These are phyloP conservation scores for Rattus norvegicus DNA, from an alignment of 2,113 vertebrate genomes.

Conservation along the genomic window DNA sequence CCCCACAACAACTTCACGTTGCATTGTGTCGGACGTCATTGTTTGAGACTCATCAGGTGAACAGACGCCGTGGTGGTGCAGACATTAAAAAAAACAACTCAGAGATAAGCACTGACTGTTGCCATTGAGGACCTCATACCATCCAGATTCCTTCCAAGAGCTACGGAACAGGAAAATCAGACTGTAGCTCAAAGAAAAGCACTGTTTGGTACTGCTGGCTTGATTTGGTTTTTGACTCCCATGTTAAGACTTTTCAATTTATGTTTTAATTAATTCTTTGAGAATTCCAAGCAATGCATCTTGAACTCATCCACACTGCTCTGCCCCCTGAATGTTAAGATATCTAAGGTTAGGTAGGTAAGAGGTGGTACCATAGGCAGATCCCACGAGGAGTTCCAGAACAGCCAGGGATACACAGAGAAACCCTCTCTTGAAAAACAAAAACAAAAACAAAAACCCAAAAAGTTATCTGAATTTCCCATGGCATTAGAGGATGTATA, in stretches of 20 bases:
- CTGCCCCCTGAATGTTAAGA: background rate
- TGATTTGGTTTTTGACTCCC: background rate
- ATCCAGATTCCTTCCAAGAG: background rate
- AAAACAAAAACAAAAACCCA: too few relatives aligned
- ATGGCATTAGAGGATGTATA: background rate
- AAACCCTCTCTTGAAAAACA: too few relatives aligned
- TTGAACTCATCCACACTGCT: background rate
- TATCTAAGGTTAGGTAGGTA: too few relatives aligned
- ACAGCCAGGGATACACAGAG: too few relatives aligned
- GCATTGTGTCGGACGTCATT: background rate
- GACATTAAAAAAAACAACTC: background rate
- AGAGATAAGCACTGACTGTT: background rate
- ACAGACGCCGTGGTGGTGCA: background rate
- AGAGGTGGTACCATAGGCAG: too few relatives aligned
- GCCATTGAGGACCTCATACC: background rate
- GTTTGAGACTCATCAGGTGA: slow-evolving; percentile 26
- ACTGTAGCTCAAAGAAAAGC: background rate
- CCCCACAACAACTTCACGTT: background rate
- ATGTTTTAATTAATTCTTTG: background rate
- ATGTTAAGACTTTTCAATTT: background rate
- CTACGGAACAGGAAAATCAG: background rate
- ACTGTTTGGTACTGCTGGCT: background rate
- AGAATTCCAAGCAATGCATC: background rate
- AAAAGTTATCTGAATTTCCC: background rate
- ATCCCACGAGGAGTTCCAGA: too few relatives aligned